Conservation (phyloP, 2,113 vertebrate genomes). For the Symphodus melops region DNA sequence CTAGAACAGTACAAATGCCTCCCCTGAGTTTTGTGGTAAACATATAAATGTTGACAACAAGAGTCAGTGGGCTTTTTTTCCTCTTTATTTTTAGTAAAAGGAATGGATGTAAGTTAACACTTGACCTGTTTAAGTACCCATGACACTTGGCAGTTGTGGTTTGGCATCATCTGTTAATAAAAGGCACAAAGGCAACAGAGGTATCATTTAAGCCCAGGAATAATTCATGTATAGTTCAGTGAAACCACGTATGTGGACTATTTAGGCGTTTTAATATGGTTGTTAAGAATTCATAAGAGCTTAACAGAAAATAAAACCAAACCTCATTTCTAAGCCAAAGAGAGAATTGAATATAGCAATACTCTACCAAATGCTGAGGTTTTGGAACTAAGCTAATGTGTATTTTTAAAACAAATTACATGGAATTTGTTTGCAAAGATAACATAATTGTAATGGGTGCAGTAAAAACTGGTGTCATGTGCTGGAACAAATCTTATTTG, state of each 20-base stretch:
- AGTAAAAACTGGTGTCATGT: conserved; percentile 7
- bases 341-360: not conserved
- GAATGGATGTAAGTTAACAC: conserved; percentile 43
- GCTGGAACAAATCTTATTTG: conserved; percentile 47
- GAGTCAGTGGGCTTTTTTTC: conserved; percentile 9
- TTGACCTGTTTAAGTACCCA: conserved; percentile 38
- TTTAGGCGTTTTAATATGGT: conserved; percentile 1
- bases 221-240: no score
- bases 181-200: not conserved
- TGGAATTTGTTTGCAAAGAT: conserved; percentile 40
- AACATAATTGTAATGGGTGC: conserved; percentile 28
- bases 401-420: conserved; percentile 5
- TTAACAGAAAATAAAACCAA: no score
- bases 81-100: conserved; percentile 44
- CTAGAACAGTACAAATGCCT: conserved; percentile 72
- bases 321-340: no score
- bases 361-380: conserved; percentile 10
- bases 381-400: not conserved
- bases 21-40: conserved; percentile 64
- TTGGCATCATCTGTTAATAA: conserved; percentile 14
- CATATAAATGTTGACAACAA: conserved; percentile 55
- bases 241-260: not conserved
- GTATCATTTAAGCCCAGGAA: not conserved
- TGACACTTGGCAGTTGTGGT: not conserved
- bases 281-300: no score